phyloP scores from a whole-genome alignment of 2,888 invertebrate genomes.

The Eupithecia insigniata region DNA sequence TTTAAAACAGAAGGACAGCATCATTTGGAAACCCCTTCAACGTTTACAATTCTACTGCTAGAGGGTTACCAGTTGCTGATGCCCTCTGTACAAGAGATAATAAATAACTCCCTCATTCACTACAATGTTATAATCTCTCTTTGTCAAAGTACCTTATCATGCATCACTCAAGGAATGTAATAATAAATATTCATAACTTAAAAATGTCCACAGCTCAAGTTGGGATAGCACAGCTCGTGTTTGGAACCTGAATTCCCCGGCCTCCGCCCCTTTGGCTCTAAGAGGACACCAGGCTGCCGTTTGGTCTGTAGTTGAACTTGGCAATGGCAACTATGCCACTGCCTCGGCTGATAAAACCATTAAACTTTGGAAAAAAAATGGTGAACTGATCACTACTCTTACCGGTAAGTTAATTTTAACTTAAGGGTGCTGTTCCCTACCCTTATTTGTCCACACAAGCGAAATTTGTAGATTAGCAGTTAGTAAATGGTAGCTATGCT shows the following conservation, averaged over 20 bases:
- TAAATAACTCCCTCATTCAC: background rate
- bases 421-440: background rate
- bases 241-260: conserved; percentile 87
- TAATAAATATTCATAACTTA: background rate
- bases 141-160: background rate
- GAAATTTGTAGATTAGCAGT: background rate
- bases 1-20: background rate
- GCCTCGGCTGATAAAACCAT: conserved; percentile 97
- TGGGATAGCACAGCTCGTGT: conserved; percentile 96
- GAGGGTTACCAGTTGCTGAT: no score
- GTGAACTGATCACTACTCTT: conserved; percentile 86
- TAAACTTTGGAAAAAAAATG: conserved; percentile 90
- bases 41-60: no score
- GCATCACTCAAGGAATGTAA: background rate
- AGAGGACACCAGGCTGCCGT: conserved; percentile 92
- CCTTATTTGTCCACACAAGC: background rate
- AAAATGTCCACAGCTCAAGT: conserved; percentile 88
- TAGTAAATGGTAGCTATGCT: background rate
- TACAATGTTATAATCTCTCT: background rate
- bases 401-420: conserved; percentile 76
- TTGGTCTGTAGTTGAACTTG: conserved; percentile 89
- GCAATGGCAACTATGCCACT: conserved; percentile 87
- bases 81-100: background rate
- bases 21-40: no score
- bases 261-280: conserved; percentile 82